phyloP scores from a whole-genome alignment of 2,797 vertebrate species.

The Pristis pectinata region DNA sequence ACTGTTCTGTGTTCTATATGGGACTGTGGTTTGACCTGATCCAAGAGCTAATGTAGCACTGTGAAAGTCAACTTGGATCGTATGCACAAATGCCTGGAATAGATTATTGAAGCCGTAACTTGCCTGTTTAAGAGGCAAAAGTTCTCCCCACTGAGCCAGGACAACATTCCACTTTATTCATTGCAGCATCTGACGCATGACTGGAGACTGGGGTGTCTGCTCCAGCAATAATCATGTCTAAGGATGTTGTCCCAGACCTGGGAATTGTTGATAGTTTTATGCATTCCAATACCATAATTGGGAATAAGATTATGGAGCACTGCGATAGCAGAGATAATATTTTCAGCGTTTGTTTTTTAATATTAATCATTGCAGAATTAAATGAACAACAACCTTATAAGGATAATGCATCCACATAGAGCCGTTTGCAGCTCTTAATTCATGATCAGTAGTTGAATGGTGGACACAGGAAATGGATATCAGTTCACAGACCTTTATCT shows the following conservation, averaged over 20 bases:
- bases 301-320: background rate
- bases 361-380: background rate
- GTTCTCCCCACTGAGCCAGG: background rate
- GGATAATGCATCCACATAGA: background rate
- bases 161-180: background rate
- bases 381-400: background rate
- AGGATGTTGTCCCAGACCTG: background rate
- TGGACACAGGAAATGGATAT: background rate
- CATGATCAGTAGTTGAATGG: background rate
- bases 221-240: background rate
- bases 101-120: background rate
- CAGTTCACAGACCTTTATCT: background rate
- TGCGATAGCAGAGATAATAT: background rate
- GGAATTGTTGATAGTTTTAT: background rate
- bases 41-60: too few species aligned
- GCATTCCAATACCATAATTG: background rate
- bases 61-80: too few species aligned
- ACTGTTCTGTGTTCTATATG: too few species aligned
- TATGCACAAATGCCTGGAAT: too few species aligned
- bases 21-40: background rate
- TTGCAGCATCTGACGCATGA: background rate
- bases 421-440: background rate
- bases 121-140: background rate
- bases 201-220: background rate
- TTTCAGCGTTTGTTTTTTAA: background rate